Evolutionary conservation across 2,797 vertebrate genomes (phyloP), one percentile per base, ranked within the genome.

Genomic region (Hemibagrus guttatus): DNA sequence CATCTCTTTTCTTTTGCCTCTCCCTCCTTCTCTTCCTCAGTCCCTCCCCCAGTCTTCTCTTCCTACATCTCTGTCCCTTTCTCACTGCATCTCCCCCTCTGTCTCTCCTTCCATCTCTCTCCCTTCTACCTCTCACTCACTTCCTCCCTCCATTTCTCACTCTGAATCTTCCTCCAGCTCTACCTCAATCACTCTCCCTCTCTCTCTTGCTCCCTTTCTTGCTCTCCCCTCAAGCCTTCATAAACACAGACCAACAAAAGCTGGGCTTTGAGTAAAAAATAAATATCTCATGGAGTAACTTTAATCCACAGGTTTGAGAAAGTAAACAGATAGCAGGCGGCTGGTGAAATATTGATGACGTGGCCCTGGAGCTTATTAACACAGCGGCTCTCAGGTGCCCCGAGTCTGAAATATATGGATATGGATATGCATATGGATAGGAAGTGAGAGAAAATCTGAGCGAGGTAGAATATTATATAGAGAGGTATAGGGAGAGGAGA

Each of bases 241-340:
- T 6, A 54, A 52, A 54, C 71, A 87, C 78, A 91, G 68, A 81
- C 91, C 92, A 91, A 87, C 89, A 89, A 64, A 71, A 39, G 17
- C 35, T 17, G 4, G 19, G 68, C 35, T 21, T 39, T 19, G 59
- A 93, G 94, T 92, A 92, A 92, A 93, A 88, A 79, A 88, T 49
- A 49, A 90, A 90, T 88, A 49, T 86, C 87, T 85, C 85, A 93
- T 92, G 91, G 90, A 72, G 75, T 42, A 92, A 94, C 91, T 95
- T 95, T 94, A 94, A 95, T 95, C 91, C 93, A 89, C 88, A 88
- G 90, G 87, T 92, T 92, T 91, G 89, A 94, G 95, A 94, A 93
- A 92, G 92, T 93, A 95, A 95, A 94, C 93, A 94, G 91, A 91
- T 94, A 93, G 91, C 92, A 93, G 92, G 87, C 90, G 85, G 82